Base-by-base conservation (phyloP, 1,140 invertebrate genomes). In the Apis dorsata region DNA sequence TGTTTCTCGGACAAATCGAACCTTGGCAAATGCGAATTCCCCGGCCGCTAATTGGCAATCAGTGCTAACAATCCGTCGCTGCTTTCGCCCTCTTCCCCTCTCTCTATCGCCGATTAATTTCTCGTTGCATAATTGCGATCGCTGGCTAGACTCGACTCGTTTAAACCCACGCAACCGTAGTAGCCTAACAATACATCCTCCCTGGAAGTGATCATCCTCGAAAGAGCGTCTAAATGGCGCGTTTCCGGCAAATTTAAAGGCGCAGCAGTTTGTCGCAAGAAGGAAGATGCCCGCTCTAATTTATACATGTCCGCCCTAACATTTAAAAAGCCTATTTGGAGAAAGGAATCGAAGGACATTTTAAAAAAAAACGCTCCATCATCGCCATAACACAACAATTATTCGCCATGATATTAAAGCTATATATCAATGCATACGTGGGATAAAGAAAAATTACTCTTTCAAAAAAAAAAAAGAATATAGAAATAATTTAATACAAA, bases 31-130 rank as follows among this genome's bases (percentile, higher is more conserved):
- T 53, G 55, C 74, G 28, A 60, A 70, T 55, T 70, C 24, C 55
- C 65, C 10, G 49, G 34, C 63, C 73, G 80, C 80, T 81, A 81
- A 77, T 81, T 81, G 73, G 80, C 80, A 81, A 77, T 69, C 55
- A 77, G 44, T 60, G 87, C 87, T 89, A 88, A 89, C 84, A 89
- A 89, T 80, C 83, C 81, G 87, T 80, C 82, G 79, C 86, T 88
- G 87, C 88, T 89, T 89, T 85, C 85, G 21, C 55, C 60, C 17
- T 10, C 21, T 17, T 60, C 62, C 13, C 55, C 73, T 2, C 13
- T n/a, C 51, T 53, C 21, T 17, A 28, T 13, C n/a, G 8, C 62
- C 78, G 62, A 88, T 89, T 89, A 86, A 88, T 86, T 89, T 73
- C 55, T 81, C 79, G 87, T 85, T 84, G 71, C 84, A 76, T 79